Conservation (phyloP, 2,113 vertebrate species). For the Rhinogobius similis region DNA sequence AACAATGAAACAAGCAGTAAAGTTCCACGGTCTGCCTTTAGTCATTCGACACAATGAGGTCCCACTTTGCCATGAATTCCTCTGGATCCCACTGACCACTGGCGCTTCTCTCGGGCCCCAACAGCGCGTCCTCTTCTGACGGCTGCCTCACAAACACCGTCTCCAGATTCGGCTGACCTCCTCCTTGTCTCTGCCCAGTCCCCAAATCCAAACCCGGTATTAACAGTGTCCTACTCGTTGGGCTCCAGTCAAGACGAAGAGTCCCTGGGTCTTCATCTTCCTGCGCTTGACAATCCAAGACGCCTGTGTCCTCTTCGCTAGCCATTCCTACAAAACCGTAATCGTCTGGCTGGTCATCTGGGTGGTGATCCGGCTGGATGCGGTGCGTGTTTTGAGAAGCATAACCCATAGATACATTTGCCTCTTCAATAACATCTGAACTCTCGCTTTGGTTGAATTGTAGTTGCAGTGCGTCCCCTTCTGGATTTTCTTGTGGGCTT, state of each 20-base stretch:
- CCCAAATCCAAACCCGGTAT: constrained; percentile 15
- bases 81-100: constrained; percentile 4
- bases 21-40: neutral
- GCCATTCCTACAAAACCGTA: constrained; percentile 13
- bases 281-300: neutral
- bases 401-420: constrained; percentile 36
- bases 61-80: constrained; percentile 47
- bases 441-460: neutral
- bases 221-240: constrained; percentile 4
- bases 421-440: neutral
- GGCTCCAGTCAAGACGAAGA: constrained; percentile 25
- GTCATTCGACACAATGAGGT: constrained; percentile 39
- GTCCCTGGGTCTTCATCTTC: neutral
- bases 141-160: constrained; percentile 43
- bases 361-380: neutral
- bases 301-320: neutral
- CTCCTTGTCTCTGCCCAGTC: neutral
- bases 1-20: neutral
- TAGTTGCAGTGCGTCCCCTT: no score
- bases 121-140: constrained; percentile 24
- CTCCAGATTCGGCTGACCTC: constrained; percentile 20
- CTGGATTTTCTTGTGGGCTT: neutral
- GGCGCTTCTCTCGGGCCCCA: constrained; percentile 2
- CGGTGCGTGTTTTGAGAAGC: neutral
- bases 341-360: constrained; percentile 11